Evolutionary conservation across 2,797 vertebrate species (phyloP), one percentile per base, ranked within the genome.

Genomic region (Spondyliosoma cantharus): DNA sequence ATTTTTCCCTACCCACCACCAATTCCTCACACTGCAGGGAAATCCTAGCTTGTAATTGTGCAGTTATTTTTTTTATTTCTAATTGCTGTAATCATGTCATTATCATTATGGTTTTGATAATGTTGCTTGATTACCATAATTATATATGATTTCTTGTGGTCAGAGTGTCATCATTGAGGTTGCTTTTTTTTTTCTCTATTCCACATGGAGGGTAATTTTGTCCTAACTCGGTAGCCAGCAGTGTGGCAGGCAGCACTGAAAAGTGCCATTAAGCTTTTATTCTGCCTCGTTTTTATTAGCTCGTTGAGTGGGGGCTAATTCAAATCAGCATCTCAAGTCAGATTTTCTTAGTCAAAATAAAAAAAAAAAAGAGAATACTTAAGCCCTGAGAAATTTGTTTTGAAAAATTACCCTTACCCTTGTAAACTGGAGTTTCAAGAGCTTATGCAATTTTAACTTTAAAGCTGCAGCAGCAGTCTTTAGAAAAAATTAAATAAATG

Each of bases 1-100:
- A 74, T 37, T 46, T 86, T 90, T 88, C 50, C 75, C 71, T 82
- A 37, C 50, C 17, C 49, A 56, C 54, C 80, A 60, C 54, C 80
- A 69, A 24, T 85, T 90, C 56, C 52, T 62, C 57, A 22, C 68
- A 84, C 87, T 73, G 72, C 60, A 58, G 87, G 84, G 62, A 90
- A 91, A 83, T 78, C 49, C 27, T 75, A 82, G 87, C 86, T 76
- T 77, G 59, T 82, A 80, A 63, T 87, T 74, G 58, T 77, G 17
- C 81, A 81, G 87, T 91, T 89, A 42, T 68, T 67, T 75, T 69
- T 73, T 68, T 74, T 32, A 43, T 81, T 67, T 84, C 58, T 84
- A 92, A 93, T 92, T 89, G 82, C 83, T 76, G 49, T 91, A 90
- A 94, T 95, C 92, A 84, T 87, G 75, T 87, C 82, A 92, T 94